These are phyloP conservation scores for Gymnothorax reevesii DNA, from an alignment of 2,797 vertebrate genomes.

Conservation along the genomic window DNA sequence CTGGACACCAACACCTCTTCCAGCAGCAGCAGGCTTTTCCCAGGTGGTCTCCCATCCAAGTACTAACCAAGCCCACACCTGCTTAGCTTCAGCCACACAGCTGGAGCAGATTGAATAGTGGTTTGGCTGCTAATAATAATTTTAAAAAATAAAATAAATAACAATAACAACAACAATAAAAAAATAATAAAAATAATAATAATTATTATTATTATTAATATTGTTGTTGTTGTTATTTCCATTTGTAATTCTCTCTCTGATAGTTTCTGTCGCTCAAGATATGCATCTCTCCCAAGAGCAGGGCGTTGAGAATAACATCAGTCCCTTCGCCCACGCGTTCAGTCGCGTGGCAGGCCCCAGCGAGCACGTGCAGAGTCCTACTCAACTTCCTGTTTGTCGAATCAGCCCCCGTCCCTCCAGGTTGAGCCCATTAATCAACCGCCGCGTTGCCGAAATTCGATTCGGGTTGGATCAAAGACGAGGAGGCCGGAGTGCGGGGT, in stretches of 20 bases:
- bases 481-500: neutral
- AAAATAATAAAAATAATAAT: too few species aligned
- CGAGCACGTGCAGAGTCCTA: neutral
- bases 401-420: neutral
- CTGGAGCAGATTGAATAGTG: too few species aligned
- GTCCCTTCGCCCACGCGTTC: neutral
- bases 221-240: neutral
- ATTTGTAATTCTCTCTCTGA: neutral
- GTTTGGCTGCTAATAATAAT: too few species aligned
- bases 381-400: neutral
- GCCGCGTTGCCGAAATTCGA: neutral
- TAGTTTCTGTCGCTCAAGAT: neutral
- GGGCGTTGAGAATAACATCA: neutral
- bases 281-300: neutral
- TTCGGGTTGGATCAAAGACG: conserved; percentile 1
- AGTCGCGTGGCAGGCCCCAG: neutral
- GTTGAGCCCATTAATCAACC: neutral
- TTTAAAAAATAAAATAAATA: too few species aligned
- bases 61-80: too few species aligned
- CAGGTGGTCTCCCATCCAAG: too few species aligned
- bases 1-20: too few species aligned
- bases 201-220: neutral
- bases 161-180: too few species aligned
- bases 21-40: too few species aligned
- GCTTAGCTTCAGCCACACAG: too few species aligned